A percentile compares a stretch with the other conserved stretches of the same genome.
Conservation (phyloP, 2,797 vertebrate species). For the Otus scops region DNA sequence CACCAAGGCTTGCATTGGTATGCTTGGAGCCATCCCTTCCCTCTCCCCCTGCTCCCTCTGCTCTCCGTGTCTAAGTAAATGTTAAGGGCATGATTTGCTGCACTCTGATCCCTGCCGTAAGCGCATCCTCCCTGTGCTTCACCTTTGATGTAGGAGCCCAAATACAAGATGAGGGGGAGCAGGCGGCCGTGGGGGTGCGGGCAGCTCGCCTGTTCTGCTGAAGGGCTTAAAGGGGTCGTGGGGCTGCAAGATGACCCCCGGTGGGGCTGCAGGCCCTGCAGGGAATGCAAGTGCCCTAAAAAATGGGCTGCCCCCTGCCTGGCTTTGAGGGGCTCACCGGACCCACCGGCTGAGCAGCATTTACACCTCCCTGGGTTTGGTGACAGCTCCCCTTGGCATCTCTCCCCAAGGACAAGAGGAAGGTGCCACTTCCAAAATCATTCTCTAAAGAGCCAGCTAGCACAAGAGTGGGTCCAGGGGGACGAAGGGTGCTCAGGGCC, state of each 20-base stretch:
- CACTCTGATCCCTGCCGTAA: not conserved
- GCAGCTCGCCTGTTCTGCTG: fast-evolving
- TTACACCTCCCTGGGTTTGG: not conserved
- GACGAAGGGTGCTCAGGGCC: not conserved
- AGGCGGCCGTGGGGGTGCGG: fast-evolving
- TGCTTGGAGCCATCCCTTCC: not conserved
- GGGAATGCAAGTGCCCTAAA: not conserved
- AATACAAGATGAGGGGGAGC: fast-evolving
- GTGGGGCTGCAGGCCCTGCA: fast-evolving
- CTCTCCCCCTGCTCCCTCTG: not conserved
- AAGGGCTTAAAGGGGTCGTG: not conserved
- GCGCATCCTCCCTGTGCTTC: fast-evolving
- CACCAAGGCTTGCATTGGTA: not conserved
- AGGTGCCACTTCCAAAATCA: not conserved
- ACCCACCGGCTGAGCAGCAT: not conserved
- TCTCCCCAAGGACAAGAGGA: not conserved
- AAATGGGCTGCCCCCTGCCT: fast-evolving
- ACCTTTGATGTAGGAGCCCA: fast-evolving
- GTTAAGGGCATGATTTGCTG: not conserved
- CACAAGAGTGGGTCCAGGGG: fast-evolving
- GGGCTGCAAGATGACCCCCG: fast-evolving
- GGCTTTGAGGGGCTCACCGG: not conserved
- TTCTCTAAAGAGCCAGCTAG: not conserved
- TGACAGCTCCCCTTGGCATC: not conserved
- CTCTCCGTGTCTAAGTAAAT: not conserved